Base-by-base conservation (phyloP, 2,888 invertebrate species). In the Limnephilus marmoratus region DNA sequence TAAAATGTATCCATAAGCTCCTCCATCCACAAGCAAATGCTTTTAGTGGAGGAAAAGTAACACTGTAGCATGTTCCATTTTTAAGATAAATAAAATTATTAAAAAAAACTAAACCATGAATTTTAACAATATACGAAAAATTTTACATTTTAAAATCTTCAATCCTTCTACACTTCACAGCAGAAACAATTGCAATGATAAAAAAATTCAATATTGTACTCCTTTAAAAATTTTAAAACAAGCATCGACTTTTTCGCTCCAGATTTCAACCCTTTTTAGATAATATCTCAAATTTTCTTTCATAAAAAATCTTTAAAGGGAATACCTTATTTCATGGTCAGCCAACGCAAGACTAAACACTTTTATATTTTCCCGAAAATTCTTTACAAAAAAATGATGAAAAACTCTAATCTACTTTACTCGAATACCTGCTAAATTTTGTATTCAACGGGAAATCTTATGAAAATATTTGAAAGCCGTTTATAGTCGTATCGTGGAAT, bases 401-500 rank as follows among this genome's bases (percentile, higher is more conserved):
- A 68, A 68, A 68, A 68, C 53, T 37, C 83, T 83, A 31, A 83
- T 83, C 83, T 24, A 15, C 83, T 83, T 83, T 37, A 15, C 83
- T 37, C 15, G 34, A 31, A 34, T 37, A 18, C 83, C 83, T 83
- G 31, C 37, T 15, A 13, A 83, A 83, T 34, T 83, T 83, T 24
- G 83, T 83, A 83, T 83, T 83, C 83, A n/a, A 37, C 18, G 83
- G 13, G 83, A 83, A 83, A 83, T 83, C 83, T 83, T 31, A 37
- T 34, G 29, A 83, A 83, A 83, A 83, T 68, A 83, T 31, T 83
- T 83, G 37, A 83, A 83, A 83, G 83, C 31, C 37, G 53, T 18
- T 68, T 15, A 68, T 68, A 68, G 53, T 68, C 4, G 37, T 83
- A 83, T 83, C 37, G 37, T 83, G 34, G 37, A 83, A 68, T 68